phyloP scores from a whole-genome alignment of 2,797 vertebrate species.

The Gallinago stenura region DNA sequence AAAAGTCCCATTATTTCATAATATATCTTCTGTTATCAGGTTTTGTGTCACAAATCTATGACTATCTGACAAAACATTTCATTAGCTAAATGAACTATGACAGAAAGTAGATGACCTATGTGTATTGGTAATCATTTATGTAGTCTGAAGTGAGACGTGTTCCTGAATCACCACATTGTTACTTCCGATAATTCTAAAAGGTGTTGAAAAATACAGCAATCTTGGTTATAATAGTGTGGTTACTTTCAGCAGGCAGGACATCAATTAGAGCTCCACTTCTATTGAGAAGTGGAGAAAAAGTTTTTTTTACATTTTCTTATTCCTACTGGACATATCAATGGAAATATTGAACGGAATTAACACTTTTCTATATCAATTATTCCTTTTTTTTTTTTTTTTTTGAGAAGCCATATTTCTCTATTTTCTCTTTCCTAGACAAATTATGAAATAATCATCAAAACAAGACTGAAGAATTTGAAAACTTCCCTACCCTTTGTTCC shows the following conservation, averaged over 20 bases:
- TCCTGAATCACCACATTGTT: neutral
- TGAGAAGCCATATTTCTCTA: fast-evolving
- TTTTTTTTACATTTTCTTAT: neutral
- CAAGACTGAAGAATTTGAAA: neutral
- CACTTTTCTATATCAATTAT: neutral
- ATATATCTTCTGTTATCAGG: neutral
- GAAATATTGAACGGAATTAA: neutral
- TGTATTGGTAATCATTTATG: slow-evolving; percentile 10
- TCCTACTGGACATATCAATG: neutral
- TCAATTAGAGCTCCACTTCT: neutral
- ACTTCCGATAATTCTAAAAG: neutral
- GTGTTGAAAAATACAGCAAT: neutral
- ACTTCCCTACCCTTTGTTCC: neutral
- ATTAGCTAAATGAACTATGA: slow-evolving; percentile 50
- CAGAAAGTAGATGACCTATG: neutral
- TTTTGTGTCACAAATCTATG: slow-evolving; percentile 24
- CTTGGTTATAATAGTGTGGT: neutral
- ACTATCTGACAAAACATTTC: slow-evolving; percentile 50
- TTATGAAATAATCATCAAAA: neutral
- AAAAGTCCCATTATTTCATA: slow-evolving; percentile 1
- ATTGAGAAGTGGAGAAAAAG: neutral
- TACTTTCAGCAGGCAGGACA: neutral
- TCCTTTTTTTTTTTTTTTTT: neutral
- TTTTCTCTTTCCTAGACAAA: neutral
- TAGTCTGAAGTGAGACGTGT: neutral